Conservation (phyloP, 2,797 vertebrate species). For the Loris lydekkerianus region DNA sequence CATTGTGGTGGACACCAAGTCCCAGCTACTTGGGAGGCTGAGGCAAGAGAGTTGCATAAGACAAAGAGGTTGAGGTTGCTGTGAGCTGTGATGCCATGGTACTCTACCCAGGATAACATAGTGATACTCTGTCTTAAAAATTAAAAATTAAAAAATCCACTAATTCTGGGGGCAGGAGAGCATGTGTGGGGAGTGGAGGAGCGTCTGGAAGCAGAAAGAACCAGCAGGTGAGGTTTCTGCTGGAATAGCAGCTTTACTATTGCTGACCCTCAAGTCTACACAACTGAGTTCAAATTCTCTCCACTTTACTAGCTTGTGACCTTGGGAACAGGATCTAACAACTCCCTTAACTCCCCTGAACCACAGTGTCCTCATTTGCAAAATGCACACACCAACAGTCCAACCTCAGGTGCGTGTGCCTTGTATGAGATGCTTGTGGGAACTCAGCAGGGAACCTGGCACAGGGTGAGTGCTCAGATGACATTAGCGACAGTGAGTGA, state of each 20-base stretch:
- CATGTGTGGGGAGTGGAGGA: background rate
- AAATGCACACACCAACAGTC: background rate
- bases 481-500: accelerated
- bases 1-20: no score
- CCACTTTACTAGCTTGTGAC: no score
- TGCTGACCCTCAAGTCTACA: background rate
- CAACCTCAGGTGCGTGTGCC: background rate
- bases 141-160: no score
- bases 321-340: background rate
- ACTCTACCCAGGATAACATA: no score
- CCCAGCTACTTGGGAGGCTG: no score
- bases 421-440: no score
- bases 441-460: background rate
- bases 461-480: background rate
- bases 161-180: background rate
- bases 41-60: no score
- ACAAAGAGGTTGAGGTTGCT: no score
- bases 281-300: background rate
- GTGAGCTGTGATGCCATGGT: no score
- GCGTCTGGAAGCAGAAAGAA: background rate
- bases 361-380: background rate
- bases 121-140: no score
- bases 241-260: background rate
- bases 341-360: background rate
- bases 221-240: background rate